These are phyloP conservation scores for Chouioia cunea DNA, from an alignment of 2,888 invertebrate species.

Conservation along the genomic window DNA sequence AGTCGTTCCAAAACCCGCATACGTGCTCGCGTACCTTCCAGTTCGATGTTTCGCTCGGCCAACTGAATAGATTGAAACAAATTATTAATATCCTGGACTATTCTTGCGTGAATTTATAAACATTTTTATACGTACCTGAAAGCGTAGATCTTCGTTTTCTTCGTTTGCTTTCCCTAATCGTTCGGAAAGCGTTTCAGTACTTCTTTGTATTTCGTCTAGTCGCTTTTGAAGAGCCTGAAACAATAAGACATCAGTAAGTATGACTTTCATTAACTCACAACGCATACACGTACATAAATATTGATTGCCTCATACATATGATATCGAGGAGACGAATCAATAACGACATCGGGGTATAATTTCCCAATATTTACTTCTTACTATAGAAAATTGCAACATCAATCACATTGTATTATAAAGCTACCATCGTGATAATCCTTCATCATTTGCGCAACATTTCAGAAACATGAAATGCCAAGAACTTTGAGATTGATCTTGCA, in stretches of 20 bases:
- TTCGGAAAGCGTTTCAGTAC: conserved; percentile 77
- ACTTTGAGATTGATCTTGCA: not conserved
- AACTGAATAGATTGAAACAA: conserved; percentile 71
- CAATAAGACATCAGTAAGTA: not conserved
- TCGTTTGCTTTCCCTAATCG: conserved; percentile 81
- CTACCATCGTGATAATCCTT: too few species aligned
- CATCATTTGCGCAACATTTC: not conserved
- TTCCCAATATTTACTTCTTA: too few species aligned
- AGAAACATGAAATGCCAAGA: too few species aligned
- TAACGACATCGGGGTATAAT: too few species aligned
- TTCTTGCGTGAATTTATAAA: not conserved
- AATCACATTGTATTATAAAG: too few species aligned
- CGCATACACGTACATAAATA: too few species aligned
- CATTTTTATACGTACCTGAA: conserved; percentile 74
- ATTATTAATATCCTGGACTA: too few species aligned
- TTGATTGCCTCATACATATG: too few species aligned
- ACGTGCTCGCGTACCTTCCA: conserved; percentile 85
- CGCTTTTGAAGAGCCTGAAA: conserved; percentile 80
- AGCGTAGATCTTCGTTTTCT: conserved; percentile 84
- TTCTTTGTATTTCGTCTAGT: conserved; percentile 77
- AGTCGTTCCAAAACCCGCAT: conserved; percentile 79
- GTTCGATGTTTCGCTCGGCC: conserved; percentile 85
- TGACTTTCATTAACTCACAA: not conserved
- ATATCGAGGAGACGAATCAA: too few species aligned
- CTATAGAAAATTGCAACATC: too few species aligned